These are phyloP conservation scores for Serranus cabrilla DNA, from an alignment of 2,797 vertebrate genomes.

Conservation along the genomic window DNA sequence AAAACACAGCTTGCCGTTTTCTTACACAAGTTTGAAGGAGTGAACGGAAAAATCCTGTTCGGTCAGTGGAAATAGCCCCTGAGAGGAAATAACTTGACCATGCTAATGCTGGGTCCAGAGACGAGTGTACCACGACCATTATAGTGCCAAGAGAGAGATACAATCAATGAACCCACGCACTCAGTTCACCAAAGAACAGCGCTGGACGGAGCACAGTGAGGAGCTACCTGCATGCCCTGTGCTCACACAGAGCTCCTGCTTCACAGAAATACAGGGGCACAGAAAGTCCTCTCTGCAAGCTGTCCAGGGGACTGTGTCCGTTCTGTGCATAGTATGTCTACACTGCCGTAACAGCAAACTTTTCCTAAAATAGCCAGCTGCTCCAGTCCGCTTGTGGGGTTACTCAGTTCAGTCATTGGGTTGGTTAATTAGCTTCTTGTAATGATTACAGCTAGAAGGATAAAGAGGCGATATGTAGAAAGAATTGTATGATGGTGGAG, in stretches of 20 bases:
- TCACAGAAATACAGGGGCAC: conserved; percentile 44
- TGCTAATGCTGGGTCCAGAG: conserved; percentile 82
- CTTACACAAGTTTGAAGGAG: conserved; percentile 83
- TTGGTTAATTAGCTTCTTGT: conserved; percentile 79
- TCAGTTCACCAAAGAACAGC: conserved; percentile 71
- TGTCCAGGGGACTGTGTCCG: conserved; percentile 13
- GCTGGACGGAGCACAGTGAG: conserved; percentile 57
- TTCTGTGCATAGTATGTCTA: conserved; percentile 38
- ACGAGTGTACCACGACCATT: conserved; percentile 84
- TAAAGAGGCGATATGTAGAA: conserved; percentile 25
- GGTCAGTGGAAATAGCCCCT: conserved; percentile 88
- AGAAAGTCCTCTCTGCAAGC: conserved; percentile 30
- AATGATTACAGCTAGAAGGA: conserved; percentile 70
- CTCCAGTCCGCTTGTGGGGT: conserved; percentile 60
- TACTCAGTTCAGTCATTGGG: conserved; percentile 78
- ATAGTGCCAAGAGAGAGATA: conserved; percentile 85
- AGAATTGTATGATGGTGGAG: conserved; percentile 18
- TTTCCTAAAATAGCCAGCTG: conserved; percentile 79
- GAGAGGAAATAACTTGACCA: conserved; percentile 88
- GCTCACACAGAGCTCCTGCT: conserved; percentile 48
- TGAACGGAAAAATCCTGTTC: conserved; percentile 87
- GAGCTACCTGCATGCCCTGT: conserved; percentile 67
- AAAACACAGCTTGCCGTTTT: conserved; percentile 82
- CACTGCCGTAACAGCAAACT: conserved; percentile 21
- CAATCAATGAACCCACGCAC: conserved; percentile 86